Percentiles rank a stretch among this genome's conserved stretches.
phyloP scores from a whole-genome alignment of 2,797 vertebrate genomes.

The Oreochromis mossambicus region DNA sequence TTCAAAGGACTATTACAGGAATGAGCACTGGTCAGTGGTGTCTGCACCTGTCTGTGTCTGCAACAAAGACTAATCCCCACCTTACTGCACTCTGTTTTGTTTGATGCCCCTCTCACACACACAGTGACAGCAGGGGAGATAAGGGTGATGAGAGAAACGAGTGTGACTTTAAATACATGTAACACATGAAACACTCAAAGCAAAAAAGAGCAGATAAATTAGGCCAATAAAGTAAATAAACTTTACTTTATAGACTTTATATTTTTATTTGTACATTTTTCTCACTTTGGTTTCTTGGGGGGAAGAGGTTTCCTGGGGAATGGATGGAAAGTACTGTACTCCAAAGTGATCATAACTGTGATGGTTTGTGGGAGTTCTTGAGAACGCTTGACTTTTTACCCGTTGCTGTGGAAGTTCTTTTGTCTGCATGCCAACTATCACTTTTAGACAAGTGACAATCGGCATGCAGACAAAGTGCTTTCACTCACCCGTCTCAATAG shows the following conservation, averaged over 20 bases:
- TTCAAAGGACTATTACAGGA: neutral
- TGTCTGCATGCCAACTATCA: neutral
- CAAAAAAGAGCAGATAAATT: neutral
- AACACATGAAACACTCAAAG: neutral
- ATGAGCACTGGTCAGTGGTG: neutral
- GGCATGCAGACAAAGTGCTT: neutral
- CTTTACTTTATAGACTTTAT: too few relatives aligned
- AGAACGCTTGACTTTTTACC: neutral
- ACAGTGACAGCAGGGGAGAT: neutral
- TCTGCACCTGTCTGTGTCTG: neutral
- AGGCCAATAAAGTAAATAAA: neutral
- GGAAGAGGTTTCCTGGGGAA: neutral
- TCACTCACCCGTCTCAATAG: conserved; percentile 88
- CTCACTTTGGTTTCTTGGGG: neutral
- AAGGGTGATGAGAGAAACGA: neutral
- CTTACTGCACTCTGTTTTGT: neutral
- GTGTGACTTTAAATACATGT: neutral
- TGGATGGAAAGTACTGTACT: neutral
- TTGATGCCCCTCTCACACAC: neutral
- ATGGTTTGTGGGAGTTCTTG: neutral
- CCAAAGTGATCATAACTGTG: neutral
- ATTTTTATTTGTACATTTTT: neutral
- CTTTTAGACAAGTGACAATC: neutral
- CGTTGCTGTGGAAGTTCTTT: neutral
- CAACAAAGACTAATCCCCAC: neutral